Conservation (phyloP, 2,113 vertebrate species). For the Gulo gulo region DNA sequence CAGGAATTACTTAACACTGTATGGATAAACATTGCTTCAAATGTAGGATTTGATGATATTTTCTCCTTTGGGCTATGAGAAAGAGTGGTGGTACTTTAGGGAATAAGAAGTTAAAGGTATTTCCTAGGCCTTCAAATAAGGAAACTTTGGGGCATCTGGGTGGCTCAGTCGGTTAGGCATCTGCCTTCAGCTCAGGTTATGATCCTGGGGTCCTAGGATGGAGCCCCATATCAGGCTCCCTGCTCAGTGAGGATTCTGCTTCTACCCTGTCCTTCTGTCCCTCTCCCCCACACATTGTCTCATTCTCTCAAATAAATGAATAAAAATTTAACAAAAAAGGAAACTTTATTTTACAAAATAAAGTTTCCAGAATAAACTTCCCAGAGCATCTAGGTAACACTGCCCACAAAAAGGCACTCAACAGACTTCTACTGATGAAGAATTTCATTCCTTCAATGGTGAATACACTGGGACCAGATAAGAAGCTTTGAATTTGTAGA, state of each 20-base stretch:
- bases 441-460: neutral
- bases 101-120: neutral
- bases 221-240: neutral
- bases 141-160: neutral
- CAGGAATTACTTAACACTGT: neutral
- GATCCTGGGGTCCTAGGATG: neutral
- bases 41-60: neutral
- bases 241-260: neutral
- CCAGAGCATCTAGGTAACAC: neutral
- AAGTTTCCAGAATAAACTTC: neutral
- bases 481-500: neutral
- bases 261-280: neutral
- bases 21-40: neutral
- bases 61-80: neutral
- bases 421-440: neutral
- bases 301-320: neutral
- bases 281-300: neutral
- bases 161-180: neutral
- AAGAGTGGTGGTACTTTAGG: neutral
- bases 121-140: neutral
- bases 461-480: neutral
- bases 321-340: neutral
- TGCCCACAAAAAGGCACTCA: neutral
- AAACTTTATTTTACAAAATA: neutral
- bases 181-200: neutral